Evolutionary conservation across 2,888 invertebrate species (phyloP).

Genomic region (Catocala sponsa): DNA sequence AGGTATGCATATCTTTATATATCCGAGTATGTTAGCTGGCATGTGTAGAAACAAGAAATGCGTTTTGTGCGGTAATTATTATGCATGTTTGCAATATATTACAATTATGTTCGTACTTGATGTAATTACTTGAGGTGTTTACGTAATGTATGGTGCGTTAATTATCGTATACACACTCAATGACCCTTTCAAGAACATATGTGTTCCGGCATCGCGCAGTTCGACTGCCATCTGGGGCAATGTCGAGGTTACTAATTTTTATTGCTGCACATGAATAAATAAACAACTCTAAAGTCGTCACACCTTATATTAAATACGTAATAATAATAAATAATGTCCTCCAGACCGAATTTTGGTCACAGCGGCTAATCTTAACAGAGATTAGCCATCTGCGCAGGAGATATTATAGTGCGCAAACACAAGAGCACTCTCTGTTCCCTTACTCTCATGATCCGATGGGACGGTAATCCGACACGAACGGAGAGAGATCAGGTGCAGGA

Average conservation of each 20-base stretch:
- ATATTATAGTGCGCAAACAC: no score
- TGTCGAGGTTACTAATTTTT: constrained; percentile 48
- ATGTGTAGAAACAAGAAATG: constrained; percentile 21
- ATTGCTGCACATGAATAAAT: constrained; percentile 18
- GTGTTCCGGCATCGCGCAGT: constrained; percentile 46
- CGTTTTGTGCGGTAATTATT: constrained; percentile 31
- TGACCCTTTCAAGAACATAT: constrained; percentile 48
- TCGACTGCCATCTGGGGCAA: constrained; percentile 47
- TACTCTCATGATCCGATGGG: no score
- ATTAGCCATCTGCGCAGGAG: no score
- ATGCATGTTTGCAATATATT: constrained; percentile 29
- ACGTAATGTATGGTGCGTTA: constrained; percentile 36
- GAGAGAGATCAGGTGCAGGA: no score
- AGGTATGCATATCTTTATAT: no score
- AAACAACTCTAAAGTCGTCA: not conserved
- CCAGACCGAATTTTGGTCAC: no score
- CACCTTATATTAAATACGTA: not conserved
- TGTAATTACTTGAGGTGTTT: constrained; percentile 43
- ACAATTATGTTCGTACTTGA: constrained; percentile 28
- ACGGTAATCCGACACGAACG: no score
- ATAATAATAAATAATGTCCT: no score
- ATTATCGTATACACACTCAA: constrained; percentile 33
- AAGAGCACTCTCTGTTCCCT: no score
- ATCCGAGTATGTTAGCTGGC: not conserved
- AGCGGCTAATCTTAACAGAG: no score